Percentiles rank a stretch among this genome's conserved stretches.
Conservation (phyloP, 2,888 invertebrate species). For the Apoderus coryli region DNA sequence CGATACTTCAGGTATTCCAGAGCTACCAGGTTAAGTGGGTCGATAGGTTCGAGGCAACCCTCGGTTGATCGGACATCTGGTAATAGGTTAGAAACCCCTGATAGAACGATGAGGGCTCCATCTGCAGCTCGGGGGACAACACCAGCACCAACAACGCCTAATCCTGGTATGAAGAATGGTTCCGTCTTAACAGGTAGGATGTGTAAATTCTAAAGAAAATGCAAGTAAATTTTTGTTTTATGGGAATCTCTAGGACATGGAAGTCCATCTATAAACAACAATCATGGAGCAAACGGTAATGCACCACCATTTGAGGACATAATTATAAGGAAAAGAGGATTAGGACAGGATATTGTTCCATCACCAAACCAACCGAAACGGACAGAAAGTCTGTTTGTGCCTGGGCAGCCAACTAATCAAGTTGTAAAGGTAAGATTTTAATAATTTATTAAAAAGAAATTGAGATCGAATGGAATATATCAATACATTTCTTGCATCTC, state of each 20-base stretch:
- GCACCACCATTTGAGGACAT: constrained; percentile 67
- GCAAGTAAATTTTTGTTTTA: too few species aligned
- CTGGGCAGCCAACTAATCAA: constrained; percentile 33
- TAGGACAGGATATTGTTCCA: constrained; percentile 81
- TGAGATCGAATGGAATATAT: too few species aligned
- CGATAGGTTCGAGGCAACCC: constrained; percentile 55
- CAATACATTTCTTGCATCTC: too few species aligned
- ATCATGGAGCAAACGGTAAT: too few species aligned
- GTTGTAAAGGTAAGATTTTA: constrained; percentile 27
- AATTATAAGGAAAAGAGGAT: constrained; percentile 59
- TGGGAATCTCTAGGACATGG: too few species aligned
- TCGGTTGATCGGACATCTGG: constrained; percentile 50
- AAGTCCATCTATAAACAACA: too few species aligned
- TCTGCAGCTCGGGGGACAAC: constrained; percentile 41
- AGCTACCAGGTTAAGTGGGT: constrained; percentile 43
- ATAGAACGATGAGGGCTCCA: constrained; percentile 38
- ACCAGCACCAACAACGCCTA: constrained; percentile 28
- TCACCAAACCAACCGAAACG: constrained; percentile 79
- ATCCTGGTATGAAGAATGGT: constrained; percentile 42
- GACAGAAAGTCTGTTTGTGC: constrained; percentile 77
- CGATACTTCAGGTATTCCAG: constrained; percentile 45
- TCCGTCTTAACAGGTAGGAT: constrained; percentile 43
- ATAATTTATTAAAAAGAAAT: too few species aligned
- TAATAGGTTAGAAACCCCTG: constrained; percentile 29
- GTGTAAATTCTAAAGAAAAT: too few species aligned